Base-by-base conservation (phyloP, 2,113 vertebrate species). In the Phyllostomus discolor region DNA sequence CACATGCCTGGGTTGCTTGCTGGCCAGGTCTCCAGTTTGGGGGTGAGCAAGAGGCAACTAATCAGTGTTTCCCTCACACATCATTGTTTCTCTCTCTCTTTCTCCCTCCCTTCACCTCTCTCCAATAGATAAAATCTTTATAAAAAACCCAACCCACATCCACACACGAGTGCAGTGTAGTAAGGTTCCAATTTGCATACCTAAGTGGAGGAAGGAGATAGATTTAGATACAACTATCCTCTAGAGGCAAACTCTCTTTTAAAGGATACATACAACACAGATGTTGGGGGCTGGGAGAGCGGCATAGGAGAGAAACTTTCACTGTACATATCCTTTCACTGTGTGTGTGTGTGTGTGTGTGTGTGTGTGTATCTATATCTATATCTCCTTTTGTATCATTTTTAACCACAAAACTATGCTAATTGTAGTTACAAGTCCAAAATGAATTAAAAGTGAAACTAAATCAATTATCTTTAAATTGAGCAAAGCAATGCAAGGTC, bases 401-500 rank as follows among this genome's bases (percentile, higher is more conserved):
- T 48, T 85, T 48, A 92, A 86, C 41, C 17, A 33, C 8, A 1
- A 69, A 69, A 4, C 12, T 75, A 7, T 46, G 38, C 10, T 52
- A 14, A 54, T 91, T 91, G 79, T 73, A 79, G 15, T 84, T 57
- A 33, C 72, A 92, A 76, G 48, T 86, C 43, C 73, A 94, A 81
- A 85, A 91, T 17, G 17, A 67, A n/a, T 24, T 88, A 48, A 80
- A 97, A 92, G 86, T 64, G 7, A 88, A 96, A 76, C 33, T 50
- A 59, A 75, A 50, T 54, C 19, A 67, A 31, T 80, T 83, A 43
- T 67, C 28, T 72, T 79, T 70, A 54, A 81, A 93, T 24, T 81
- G 28, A 43, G 80, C 10, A 90, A 52, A 84, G 52, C n/a, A 88
- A 86, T 80, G 14, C 35, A 90, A 59, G 22, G 57, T 24, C 57